These are phyloP conservation scores for Spisula solida DNA, from an alignment of 2,888 invertebrate genomes.

Conservation along the genomic window DNA sequence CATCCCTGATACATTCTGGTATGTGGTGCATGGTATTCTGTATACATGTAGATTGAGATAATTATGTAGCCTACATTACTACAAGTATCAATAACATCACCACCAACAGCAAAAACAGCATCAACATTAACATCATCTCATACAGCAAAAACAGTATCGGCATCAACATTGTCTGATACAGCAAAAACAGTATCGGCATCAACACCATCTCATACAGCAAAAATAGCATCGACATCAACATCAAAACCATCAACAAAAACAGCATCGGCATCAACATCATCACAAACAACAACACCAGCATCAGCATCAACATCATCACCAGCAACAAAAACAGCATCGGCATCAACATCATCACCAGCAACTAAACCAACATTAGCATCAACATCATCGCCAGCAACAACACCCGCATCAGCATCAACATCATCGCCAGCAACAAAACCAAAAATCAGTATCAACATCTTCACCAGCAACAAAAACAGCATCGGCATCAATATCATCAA, in stretches of 20 bases:
- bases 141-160: too few species aligned
- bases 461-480: neutral
- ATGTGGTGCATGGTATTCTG: too few species aligned
- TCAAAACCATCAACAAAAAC: neutral
- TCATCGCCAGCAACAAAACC: neutral
- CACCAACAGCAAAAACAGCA: neutral
- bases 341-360: neutral
- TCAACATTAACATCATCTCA: neutral
- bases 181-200: too few species aligned
- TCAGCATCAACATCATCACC: neutral
- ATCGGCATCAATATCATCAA: neutral
- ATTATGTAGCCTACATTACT: too few species aligned
- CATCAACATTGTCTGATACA: neutral
- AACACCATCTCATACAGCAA: too few species aligned
- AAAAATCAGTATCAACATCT: too few species aligned
- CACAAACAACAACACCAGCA: neutral
- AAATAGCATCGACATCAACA: neutral
- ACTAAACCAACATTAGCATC: too few species aligned
- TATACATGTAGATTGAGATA: too few species aligned
- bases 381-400: neutral
- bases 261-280: neutral
- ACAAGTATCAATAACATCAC: too few species aligned
- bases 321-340: neutral
- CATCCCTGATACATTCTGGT: too few species aligned
- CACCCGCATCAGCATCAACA: neutral